phyloP scores from a whole-genome alignment of 1,140 invertebrate species.

The Acyrthosiphon pisum region DNA sequence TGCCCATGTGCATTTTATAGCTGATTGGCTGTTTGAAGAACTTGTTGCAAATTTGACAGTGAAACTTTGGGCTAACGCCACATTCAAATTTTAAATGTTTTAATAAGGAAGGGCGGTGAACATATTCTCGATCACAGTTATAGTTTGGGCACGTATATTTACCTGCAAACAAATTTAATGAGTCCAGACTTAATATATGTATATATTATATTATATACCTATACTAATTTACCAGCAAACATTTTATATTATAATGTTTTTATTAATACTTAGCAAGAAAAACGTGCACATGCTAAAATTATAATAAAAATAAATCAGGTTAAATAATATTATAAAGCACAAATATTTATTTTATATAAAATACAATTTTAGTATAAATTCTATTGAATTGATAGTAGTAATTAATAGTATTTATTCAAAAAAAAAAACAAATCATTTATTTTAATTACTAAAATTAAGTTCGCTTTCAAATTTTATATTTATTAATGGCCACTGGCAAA shows the following conservation, averaged over 20 bases:
- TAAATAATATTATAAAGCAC: constrained; percentile 22
- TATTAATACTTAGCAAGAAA: constrained; percentile 32
- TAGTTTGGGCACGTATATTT: constrained; percentile 56
- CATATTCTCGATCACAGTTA: constrained; percentile 58
- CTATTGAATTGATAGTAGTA: too few relatives aligned
- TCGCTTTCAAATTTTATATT: not conserved
- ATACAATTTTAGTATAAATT: not conserved
- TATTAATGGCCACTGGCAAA: not conserved
- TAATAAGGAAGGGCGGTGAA: constrained; percentile 59
- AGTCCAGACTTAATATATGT: constrained; percentile 3
- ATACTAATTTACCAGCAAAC: not conserved
- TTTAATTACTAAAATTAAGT: not conserved
- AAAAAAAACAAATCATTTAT: not conserved
- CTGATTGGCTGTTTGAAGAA: constrained; percentile 51
- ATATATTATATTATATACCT: not conserved
- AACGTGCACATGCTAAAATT: constrained; percentile 52
- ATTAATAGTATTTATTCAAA: not conserved
- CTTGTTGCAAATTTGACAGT: constrained; percentile 57
- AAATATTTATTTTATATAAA: not conserved
- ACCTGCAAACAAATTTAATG: constrained; percentile 41
- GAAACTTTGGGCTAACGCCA: constrained; percentile 58
- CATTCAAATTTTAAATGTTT: constrained; percentile 64
- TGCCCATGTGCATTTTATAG: constrained; percentile 46
- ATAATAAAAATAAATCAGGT: not conserved
- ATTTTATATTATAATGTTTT: not conserved